These are phyloP conservation scores for Astatotilapia flaviijosephi DNA, from an alignment of 2,113 vertebrate genomes.

Conservation along the genomic window DNA sequence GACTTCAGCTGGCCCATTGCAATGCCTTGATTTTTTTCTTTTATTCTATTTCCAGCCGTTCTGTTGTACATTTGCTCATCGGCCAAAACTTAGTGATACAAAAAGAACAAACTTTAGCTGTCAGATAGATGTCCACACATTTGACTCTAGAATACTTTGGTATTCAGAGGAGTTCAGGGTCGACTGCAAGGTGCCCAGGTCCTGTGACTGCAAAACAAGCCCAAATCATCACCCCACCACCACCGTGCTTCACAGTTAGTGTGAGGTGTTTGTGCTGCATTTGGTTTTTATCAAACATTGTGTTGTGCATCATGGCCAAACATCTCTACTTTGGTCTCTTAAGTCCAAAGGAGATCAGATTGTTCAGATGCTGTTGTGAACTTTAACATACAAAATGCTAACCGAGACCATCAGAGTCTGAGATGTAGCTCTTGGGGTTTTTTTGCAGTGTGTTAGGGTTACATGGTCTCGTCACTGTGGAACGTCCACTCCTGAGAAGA, in stretches of 20 bases:
- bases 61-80: neutral
- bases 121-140: neutral
- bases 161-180: neutral
- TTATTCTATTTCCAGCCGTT: neutral
- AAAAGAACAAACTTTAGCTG: neutral
- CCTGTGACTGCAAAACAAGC: neutral
- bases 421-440: neutral
- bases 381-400: neutral
- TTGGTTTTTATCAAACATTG: neutral
- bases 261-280: neutral
- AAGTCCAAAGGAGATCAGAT: neutral
- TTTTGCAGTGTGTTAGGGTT: neutral
- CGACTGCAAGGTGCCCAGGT: fast-evolving
- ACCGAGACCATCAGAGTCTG: fast-evolving
- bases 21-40: neutral
- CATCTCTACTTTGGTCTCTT: neutral
- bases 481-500: neutral
- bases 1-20: neutral
- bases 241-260: neutral
- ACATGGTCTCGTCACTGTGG: neutral
- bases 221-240: neutral
- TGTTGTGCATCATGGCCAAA: neutral
- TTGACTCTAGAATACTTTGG: neutral
- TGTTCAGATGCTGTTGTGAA: neutral
- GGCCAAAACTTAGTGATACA: neutral